Base-by-base conservation (phyloP, 2,797 vertebrate species). In the Sebastes dallii region DNA sequence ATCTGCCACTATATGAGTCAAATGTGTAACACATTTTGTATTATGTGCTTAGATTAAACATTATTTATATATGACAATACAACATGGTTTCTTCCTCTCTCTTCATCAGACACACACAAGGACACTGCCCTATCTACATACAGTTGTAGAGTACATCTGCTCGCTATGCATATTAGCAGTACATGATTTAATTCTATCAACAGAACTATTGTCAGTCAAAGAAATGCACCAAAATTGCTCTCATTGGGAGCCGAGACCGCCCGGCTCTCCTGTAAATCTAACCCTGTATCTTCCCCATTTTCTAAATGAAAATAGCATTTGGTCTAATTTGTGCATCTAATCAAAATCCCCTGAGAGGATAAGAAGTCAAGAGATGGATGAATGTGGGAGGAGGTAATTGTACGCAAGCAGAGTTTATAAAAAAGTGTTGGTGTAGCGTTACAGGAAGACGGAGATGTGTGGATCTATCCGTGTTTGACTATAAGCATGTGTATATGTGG, bases 301-400 rank as follows among this genome's bases (percentile, higher is more conserved):
- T 88, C 56, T 78, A 85, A 91, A 90, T 84, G 52, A 77, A 84
- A 85, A 87, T 72, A 84, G 50, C 13, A 82, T 80, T 91, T 83
- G 27, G 69, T 81, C 32, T 83, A 81, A 83, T 90, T 83, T 83
- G 73, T 61, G 72, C 46, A 30, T 83, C 76, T 86, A 77, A 83
- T 89, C 80, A 87, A 89, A 89, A 84, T 84, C 82, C 65, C 86
- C 73, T 13, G 61, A 60, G 78, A 83, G 67, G 62, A 69, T 74
- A 73, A 77, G 30, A 81, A 81, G 86, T 87, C 77, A 82, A 79
- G 65, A 78, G 77, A 67, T 54, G 61, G 75, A 80, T 81, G 73
- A 83, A 86, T 52, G 72, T 85, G 76, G 56, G 68, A 72, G 72
- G 82, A 78, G 66, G 67, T 76, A 77, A 80, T 81, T 90, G 50